Percentiles rank a stretch among this genome's conserved stretches.
Conservation (phyloP, 2,888 invertebrate species). For the Elysia crispata region DNA sequence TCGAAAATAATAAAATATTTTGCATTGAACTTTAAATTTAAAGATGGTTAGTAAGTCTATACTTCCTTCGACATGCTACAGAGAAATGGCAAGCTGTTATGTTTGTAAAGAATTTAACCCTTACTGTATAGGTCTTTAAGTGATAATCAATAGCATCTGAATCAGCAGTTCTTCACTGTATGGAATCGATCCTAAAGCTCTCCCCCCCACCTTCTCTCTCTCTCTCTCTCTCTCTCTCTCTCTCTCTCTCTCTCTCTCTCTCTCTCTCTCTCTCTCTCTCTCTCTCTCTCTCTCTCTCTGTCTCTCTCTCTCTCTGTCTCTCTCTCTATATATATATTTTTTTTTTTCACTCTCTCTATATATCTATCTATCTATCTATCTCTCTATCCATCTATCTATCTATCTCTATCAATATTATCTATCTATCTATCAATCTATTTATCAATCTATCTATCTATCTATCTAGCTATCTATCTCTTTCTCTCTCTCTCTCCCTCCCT, state of each 20-base stretch:
- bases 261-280: background rate
- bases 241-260: background rate
- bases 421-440: too few relatives aligned
- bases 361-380: constrained; percentile 20
- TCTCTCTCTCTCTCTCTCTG: background rate
- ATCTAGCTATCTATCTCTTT: background rate
- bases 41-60: too few relatives aligned
- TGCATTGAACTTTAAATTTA: too few relatives aligned
- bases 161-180: too few relatives aligned
- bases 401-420: background rate
- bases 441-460: constrained; percentile 6
- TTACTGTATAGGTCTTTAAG: too few relatives aligned
- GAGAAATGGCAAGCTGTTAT: too few relatives aligned
- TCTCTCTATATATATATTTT: background rate
- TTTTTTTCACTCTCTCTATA: constrained; percentile 20
- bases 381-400: constrained; percentile 16
- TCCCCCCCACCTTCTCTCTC: background rate
- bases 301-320: background rate
- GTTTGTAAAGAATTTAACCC: too few relatives aligned
- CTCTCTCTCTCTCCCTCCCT: constrained; percentile 1
- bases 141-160: too few relatives aligned
- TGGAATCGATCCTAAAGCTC: background rate
- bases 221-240: background rate
- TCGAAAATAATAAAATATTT: too few relatives aligned
- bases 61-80: too few relatives aligned